A percentile compares a stretch with the other conserved stretches of the same genome.
These are phyloP conservation scores for Zoanthus sociatus DNA, from an alignment of 92 coral and sea anemone genomes.

Conservation along the genomic window DNA sequence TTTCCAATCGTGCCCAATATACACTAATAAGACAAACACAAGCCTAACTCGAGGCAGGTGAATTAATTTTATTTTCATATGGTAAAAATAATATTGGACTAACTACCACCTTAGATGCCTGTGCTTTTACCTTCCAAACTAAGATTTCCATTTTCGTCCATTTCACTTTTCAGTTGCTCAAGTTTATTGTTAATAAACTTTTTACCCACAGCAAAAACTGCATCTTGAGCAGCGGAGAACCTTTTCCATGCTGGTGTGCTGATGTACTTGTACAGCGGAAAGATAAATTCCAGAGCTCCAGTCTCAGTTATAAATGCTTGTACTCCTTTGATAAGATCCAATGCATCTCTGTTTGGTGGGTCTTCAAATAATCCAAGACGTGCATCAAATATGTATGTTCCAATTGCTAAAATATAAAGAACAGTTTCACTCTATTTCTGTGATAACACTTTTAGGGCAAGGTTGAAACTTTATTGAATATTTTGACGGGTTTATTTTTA, in stretches of 20 bases:
- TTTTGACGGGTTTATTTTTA: too few relatives aligned
- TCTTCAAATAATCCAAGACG: conserved; percentile 32
- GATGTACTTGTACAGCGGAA: conserved; percentile 36
- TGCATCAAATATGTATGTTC: conserved; percentile 22
- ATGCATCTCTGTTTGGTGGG: conserved; percentile 26
- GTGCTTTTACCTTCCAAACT: conserved; percentile 8
- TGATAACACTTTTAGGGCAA: neutral
- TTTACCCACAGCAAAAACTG: neutral
- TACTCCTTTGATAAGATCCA: conserved; percentile 22
- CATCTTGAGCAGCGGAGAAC: conserved; percentile 26
- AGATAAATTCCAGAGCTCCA: neutral
- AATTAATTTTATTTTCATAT: too few relatives aligned
- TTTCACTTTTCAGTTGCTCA: neutral
- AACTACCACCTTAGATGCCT: too few relatives aligned
- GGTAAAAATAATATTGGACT: too few relatives aligned
- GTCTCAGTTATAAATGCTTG: conserved; percentile 29
- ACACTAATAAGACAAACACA: too few relatives aligned
- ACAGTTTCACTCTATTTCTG: neutral
- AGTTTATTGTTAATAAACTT: conserved; percentile 14
- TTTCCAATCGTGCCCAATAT: too few relatives aligned
- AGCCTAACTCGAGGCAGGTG: too few relatives aligned
- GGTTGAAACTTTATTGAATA: too few relatives aligned
- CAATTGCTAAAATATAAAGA: conserved; percentile 17
- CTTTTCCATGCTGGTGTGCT: conserved; percentile 32
- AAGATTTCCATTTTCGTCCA: conserved; percentile 30